These are phyloP conservation scores for Nannoperca obscura DNA, from an alignment of 2,797 vertebrate species.

Conservation along the genomic window DNA sequence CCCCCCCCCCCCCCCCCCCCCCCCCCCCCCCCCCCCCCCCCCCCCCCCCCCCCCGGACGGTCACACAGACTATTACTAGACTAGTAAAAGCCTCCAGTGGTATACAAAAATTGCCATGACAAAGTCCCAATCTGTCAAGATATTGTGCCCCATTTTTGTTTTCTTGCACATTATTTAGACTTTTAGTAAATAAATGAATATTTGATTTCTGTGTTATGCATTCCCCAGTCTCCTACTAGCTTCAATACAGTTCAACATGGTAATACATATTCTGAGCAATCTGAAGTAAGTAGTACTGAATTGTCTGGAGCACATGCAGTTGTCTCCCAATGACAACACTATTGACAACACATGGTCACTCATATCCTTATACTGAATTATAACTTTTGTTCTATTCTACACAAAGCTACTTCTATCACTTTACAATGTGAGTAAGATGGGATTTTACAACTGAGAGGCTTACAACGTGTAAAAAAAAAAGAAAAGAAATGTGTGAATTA, in stretches of 20 bases:
- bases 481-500: too few species aligned
- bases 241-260: not conserved
- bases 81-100: too few species aligned
- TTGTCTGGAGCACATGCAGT: too few species aligned
- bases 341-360: not conserved
- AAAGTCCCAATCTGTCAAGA: not conserved
- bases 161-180: too few species aligned
- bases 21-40: too few species aligned
- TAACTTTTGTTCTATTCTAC: not conserved
- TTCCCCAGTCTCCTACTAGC: too few species aligned
- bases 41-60: too few species aligned
- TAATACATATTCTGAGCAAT: not conserved
- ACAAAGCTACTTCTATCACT: not conserved
- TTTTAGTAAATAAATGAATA: not conserved
- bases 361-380: too few species aligned
- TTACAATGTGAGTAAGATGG: not conserved
- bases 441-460: not conserved
- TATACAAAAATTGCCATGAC: too few species aligned
- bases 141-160: not conserved
- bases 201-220: not conserved
- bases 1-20: too few species aligned
- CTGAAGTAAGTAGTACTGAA: too few species aligned
- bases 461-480: not conserved
- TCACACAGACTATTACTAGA: too few species aligned
- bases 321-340: not conserved